Evolutionary conservation across 1,140 invertebrate species (phyloP).

Genomic region (Pseudomyrmex gracilis): DNA sequence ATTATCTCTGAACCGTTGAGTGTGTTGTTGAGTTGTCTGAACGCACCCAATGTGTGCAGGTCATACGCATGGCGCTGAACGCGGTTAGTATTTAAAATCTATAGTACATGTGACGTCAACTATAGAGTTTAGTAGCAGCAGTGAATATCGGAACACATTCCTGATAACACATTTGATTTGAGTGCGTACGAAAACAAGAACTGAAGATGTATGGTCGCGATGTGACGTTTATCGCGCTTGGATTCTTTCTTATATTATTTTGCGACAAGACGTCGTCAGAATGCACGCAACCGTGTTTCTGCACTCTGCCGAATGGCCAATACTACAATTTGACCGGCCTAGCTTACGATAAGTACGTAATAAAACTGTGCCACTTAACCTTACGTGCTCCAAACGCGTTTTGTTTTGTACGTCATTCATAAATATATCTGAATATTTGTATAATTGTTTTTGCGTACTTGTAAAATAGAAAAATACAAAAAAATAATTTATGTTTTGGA

Average conservation of each 20-base stretch:
- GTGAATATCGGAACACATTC: no score
- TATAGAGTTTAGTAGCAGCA: no score
- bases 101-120: no score
- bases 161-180: no score
- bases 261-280: constrained; percentile 56
- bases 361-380: constrained; percentile 41
- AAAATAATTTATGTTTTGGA: neutral
- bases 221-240: constrained; percentile 23
- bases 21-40: no score
- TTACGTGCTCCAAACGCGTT: neutral
- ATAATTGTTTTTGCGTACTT: no score
- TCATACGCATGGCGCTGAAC: no score
- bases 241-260: constrained; percentile 51
- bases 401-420: constrained; percentile 3
- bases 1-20: accelerated
- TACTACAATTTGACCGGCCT: constrained; percentile 63
- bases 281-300: constrained; percentile 57
- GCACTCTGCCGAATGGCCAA: constrained; percentile 52
- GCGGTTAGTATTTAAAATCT: no score
- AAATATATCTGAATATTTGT: neutral
- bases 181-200: neutral
- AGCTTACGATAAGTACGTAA: constrained; percentile 35
- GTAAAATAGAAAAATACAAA: neutral
- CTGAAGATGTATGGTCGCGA: constrained; percentile 41
- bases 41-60: no score